Evolutionary conservation across 2,113 vertebrate species (phyloP).

Genomic region (Rousettus leschenaultii): DNA sequence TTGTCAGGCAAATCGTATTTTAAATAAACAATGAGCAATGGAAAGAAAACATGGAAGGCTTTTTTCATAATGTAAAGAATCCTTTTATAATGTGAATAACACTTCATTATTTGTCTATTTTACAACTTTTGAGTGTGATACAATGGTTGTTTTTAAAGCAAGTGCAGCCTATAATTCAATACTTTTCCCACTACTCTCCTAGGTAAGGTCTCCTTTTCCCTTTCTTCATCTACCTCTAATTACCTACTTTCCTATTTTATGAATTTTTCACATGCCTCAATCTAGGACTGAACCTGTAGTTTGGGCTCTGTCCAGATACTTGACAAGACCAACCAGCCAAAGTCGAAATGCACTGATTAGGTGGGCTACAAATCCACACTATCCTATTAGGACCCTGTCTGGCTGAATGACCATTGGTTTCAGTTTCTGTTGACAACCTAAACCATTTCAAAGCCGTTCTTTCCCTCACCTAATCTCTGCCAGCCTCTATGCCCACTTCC

Average conservation of each 20-base stretch:
- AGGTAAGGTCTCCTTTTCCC: background rate
- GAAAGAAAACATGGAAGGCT: background rate
- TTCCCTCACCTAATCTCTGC: background rate
- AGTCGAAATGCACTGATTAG: background rate
- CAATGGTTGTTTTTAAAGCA: background rate
- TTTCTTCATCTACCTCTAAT: background rate
- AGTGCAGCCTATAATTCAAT: background rate
- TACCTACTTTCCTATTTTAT: background rate
- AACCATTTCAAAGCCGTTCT: background rate
- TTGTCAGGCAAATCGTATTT: constrained; percentile 11
- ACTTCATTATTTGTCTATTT: background rate
- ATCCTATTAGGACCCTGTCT: background rate
- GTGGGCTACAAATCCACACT: background rate
- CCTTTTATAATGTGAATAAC: background rate
- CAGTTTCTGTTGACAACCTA: background rate
- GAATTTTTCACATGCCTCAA: background rate
- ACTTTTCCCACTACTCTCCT: background rate
- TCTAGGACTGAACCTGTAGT: background rate
- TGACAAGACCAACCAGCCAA: background rate
- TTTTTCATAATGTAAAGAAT: background rate
- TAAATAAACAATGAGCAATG: constrained; percentile 9
- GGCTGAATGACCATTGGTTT: background rate
- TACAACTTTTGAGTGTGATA: background rate
- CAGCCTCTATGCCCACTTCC: background rate
- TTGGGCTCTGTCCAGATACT: background rate